Evolutionary conservation across 2,113 vertebrate genomes (phyloP), one percentile per base, ranked within the genome.

Genomic region (Sorex araneus): DNA sequence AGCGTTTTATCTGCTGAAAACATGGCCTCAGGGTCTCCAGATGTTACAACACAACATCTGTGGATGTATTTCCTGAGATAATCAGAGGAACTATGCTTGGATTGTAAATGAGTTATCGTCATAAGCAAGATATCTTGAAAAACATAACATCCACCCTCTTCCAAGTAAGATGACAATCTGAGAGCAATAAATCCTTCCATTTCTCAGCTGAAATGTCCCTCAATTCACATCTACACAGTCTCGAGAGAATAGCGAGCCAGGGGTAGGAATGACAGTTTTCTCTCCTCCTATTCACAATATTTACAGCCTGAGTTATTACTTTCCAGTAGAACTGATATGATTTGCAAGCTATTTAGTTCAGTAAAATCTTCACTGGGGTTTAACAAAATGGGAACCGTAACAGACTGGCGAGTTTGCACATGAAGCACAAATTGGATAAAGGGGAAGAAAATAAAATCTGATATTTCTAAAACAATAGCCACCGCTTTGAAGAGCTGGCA

Each of bases 61-160:
- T 50, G 78, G n/a, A 70, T 84, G 32, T 89, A 85, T 84, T 94
- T 95, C 63, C 78, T 78, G 89, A 87, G 89, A 66, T 57, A 82
- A 87, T 85, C 50, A 85, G 79, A 89, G 63, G 6, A 90, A 74
- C 60, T 60, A 12, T 47, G 50, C 79, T 78, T 82, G 81, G 30
- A 85, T 94, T 94, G 8, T 71, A 93, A 97, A 75, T 87, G 60
- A 95, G 50, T 93, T 87, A 75, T 96, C 66, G 69, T 91, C 60
- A 74, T 54, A 23, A 86, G 18, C 30, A 87, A 91, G 77, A 84
- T 78, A 91, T 34, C 77, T 86, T 57, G 76, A 92, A 83, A 88
- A 95, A 91, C 64, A 92, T 94, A 89, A 96, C 89, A 87, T 71
- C n/a, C n/a, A 71, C 77, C 34, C 50, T 93, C 28, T 27, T 67